Evolutionary conservation across 2,797 vertebrate genomes (phyloP).

Genomic region (Helostoma temminkii): DNA sequence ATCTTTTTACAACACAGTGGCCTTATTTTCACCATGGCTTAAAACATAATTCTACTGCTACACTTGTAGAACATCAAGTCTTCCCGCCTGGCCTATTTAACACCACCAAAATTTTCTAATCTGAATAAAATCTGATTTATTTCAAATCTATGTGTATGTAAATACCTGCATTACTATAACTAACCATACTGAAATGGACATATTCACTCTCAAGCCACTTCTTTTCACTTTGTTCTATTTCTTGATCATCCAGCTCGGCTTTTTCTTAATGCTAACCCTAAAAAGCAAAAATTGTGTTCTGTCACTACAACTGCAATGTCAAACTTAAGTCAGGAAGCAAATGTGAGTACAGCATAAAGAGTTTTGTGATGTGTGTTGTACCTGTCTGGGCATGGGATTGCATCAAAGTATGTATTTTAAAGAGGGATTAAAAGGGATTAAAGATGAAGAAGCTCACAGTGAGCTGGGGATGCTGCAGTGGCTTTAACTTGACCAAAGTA

Average conservation of each 20-base stretch:
- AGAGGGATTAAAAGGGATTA: too few species aligned
- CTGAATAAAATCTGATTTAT: constrained; percentile 34
- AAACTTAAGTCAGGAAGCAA: constrained; percentile 36
- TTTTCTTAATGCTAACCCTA: constrained; percentile 14
- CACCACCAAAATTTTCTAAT: constrained; percentile 9
- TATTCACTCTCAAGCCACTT: neutral
- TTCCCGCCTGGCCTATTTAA: constrained; percentile 63
- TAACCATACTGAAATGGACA: constrained; percentile 1
- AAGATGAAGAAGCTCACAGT: constrained; percentile 59
- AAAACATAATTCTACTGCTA: constrained; percentile 62
- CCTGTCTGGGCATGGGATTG: constrained; percentile 18
- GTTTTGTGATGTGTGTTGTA: constrained; percentile 18
- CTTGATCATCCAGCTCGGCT: neutral
- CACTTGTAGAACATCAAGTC: constrained; percentile 58
- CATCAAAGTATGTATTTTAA: constrained; percentile 39
- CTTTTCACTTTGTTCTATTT: constrained; percentile 30
- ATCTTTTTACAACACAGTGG: constrained; percentile 54
- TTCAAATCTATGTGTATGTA: constrained; percentile 16
- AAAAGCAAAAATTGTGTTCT: constrained; percentile 41
- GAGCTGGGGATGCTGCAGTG: constrained; percentile 32
- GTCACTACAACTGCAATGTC: constrained; percentile 47
- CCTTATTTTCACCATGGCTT: constrained; percentile 54
- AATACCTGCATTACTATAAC: constrained; percentile 5
- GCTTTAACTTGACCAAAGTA: constrained; percentile 50
- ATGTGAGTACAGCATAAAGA: constrained; percentile 24